Conservation (phyloP, 2,113 vertebrate genomes). For the Apaloderma vittatum region DNA sequence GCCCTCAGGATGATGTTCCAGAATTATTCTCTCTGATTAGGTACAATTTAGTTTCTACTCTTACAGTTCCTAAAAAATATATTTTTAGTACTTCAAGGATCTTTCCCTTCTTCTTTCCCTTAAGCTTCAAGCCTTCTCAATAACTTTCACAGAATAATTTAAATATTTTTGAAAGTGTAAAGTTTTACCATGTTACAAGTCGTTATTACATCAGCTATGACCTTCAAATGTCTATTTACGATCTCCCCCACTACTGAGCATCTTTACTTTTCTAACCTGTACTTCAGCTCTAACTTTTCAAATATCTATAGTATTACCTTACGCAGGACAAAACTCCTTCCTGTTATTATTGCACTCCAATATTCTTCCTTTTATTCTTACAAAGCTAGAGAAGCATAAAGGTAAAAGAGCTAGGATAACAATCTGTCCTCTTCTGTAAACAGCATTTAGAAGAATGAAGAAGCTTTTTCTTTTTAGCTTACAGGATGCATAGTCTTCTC, state of each 20-base stretch:
- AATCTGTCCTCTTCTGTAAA: not conserved
- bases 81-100: not conserved
- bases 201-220: not conserved
- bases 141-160: not conserved
- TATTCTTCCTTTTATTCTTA: not conserved
- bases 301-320: not conserved
- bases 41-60: not conserved
- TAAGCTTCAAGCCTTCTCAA: not conserved
- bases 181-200: not conserved
- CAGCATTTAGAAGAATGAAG: fast-evolving
- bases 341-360: not conserved
- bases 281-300: not conserved
- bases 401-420: not conserved
- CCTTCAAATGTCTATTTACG: not conserved
- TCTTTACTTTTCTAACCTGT: not conserved
- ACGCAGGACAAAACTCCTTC: not conserved
- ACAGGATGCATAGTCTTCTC: not conserved
- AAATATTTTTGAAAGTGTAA: not conserved
- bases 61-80: not conserved
- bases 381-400: not conserved
- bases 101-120: not conserved
- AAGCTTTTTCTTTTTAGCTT: not conserved
- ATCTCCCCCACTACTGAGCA: not conserved
- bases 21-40: not conserved
- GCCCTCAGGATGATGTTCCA: not conserved